Conservation (phyloP, 2,797 vertebrate species). For the Antennarius maculatus region DNA sequence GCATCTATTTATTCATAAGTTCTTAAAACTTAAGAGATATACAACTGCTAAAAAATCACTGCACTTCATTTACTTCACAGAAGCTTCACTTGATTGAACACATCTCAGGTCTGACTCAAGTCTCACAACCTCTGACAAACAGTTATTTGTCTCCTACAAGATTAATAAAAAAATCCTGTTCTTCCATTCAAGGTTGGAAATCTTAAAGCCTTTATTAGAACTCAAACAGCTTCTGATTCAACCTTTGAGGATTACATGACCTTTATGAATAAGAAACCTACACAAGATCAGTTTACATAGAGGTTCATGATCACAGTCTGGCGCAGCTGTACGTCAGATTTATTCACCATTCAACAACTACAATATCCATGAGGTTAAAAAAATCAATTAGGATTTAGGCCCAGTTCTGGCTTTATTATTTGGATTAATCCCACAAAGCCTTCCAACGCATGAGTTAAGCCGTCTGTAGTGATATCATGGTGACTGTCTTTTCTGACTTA, state of each 20-base stretch:
- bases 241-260: too few species aligned
- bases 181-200: too few species aligned
- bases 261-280: too few species aligned
- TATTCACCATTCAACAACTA: conserved; percentile 32
- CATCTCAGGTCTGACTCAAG: too few species aligned
- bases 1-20: conserved; percentile 35
- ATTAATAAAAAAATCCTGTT: too few species aligned
- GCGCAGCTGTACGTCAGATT: conserved; percentile 31
- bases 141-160: too few species aligned
- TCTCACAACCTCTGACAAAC: too few species aligned
- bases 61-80: not conserved
- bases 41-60: conserved; percentile 9
- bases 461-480: conserved; percentile 55
- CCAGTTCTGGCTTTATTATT: conserved; percentile 58
- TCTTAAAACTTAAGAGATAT: conserved; percentile 41
- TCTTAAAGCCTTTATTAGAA: too few species aligned
- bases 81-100: too few species aligned
- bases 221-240: too few species aligned
- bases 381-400: conserved; percentile 74
- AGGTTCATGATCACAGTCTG: conserved; percentile 11
- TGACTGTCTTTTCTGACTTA: conserved; percentile 48
- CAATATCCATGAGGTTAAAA: conserved; percentile 34
- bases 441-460: conserved; percentile 60
- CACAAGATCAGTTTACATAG: not conserved
- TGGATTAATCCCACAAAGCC: conserved; percentile 72